Evolutionary conservation across 1,140 invertebrate species (phyloP), one percentile per base, ranked within the genome.

Genomic region (Hypothenemus hampei): DNA sequence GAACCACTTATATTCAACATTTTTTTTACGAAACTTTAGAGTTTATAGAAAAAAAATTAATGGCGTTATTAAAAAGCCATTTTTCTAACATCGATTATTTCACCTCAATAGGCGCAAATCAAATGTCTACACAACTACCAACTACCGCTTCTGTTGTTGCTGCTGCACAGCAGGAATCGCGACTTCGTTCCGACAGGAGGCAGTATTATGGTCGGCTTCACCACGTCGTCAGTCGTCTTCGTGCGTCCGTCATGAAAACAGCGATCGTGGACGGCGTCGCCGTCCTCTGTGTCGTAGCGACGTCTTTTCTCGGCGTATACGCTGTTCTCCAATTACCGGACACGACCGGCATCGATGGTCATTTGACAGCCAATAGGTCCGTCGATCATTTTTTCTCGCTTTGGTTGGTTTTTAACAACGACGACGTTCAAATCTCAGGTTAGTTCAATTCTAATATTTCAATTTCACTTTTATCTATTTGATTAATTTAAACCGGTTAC

Each of bases 341-440:
- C 63, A 77, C 75, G 18, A 69, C 75, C 33, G 69, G 71, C 35
- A 76, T 78, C 52, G 71, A 74, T 57, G 72, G 73, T 20, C 71
- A 75, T 45, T 66, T 77, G 18, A 75, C 74, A 3, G 73, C 71
- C 45, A 70, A 71, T 21, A 66, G 71, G 3, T 65, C 67, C 16
- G 75, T 77, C 40, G 75, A 77, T 59, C 69, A 74, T 47, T 78
- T 78, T 66, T 77, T 78, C 65, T 74, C 72, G 4, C 65, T 77
- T 11, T 78, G 77, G 77, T 65, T 76, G 53, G 74, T 76, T 43
- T 76, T 77, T 61, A 75, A 76, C 61, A 73, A 75, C 61, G 75
- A 77, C 50, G 74, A 76, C 50, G 70, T 77, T 47, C 62, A 69
- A 55, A 74, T 73, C 60, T 76, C 76, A 67, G 75, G 76, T 77